phyloP scores from a whole-genome alignment of 2,797 vertebrate genomes.

The Fistularia tabacaria region DNA sequence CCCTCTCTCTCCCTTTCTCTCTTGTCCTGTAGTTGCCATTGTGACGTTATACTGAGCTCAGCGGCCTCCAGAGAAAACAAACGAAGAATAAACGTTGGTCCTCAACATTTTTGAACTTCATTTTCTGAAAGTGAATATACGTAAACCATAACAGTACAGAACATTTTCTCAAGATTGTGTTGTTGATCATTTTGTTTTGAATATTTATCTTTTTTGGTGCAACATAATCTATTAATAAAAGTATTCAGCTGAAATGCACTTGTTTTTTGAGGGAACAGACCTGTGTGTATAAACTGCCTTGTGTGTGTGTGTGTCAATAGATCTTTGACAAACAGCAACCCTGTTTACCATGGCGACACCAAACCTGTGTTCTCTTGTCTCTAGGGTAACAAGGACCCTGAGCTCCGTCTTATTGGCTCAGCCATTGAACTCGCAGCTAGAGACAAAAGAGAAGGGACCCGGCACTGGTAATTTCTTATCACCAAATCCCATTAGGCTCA shows the following conservation, averaged over 20 bases:
- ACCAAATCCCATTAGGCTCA: constrained; percentile 81
- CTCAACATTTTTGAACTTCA: too few species aligned
- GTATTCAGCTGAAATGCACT: not conserved
- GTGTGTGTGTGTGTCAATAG: constrained; percentile 72
- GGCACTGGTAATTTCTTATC: constrained; percentile 82
- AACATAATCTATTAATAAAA: too few species aligned
- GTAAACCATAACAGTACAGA: too few species aligned
- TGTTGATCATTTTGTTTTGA: too few species aligned
- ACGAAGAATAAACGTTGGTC: not conserved
- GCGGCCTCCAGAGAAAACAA: constrained; percentile 60
- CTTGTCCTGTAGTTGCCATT: constrained; percentile 34
- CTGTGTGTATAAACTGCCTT: not conserved
- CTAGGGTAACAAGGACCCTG: constrained; percentile 90
- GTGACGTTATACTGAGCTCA: constrained; percentile 36
- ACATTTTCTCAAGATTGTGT: too few species aligned
- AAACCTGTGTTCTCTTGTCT: constrained; percentile 88
- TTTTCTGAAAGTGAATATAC: too few species aligned
- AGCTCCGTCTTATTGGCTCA: constrained; percentile 82
- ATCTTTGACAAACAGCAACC: constrained; percentile 84
- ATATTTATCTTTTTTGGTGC: too few species aligned
- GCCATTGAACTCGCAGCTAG: constrained; percentile 87
- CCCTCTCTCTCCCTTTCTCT: constrained; percentile 1
- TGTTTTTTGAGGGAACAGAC: constrained; percentile 18
- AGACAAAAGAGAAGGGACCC: constrained; percentile 88
- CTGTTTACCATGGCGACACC: constrained; percentile 91